Evolutionary conservation across 2,888 invertebrate genomes (phyloP).

Genomic region (Mythimna loreyi): DNA sequence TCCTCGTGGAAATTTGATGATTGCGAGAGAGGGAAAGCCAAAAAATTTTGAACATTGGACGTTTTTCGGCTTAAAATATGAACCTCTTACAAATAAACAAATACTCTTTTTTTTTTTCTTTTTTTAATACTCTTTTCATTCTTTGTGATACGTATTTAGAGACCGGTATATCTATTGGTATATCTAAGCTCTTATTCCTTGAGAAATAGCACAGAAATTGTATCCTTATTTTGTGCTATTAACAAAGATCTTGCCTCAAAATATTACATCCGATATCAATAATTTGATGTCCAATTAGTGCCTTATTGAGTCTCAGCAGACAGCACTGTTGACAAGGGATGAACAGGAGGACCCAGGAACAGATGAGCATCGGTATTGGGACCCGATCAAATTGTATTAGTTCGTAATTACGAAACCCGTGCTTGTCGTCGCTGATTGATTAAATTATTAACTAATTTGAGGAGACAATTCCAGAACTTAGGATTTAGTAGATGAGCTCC

Average conservation of each 20-base stretch:
- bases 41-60: too few species aligned
- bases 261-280: constrained; percentile 25
- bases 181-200: background rate
- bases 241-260: background rate
- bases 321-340: constrained; percentile 35
- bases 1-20: too few species aligned
- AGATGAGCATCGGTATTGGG: constrained; percentile 32
- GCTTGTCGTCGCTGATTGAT: constrained; percentile 21
- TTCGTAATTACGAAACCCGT: constrained; percentile 24
- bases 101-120: too few species aligned
- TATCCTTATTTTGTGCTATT: background rate
- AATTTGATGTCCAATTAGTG: constrained; percentile 49
- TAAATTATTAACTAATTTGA: constrained; percentile 26
- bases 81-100: too few species aligned
- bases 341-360: constrained; percentile 13
- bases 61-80: too few species aligned
- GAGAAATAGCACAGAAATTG: background rate
- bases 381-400: constrained; percentile 46
- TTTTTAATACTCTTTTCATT: too few species aligned
- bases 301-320: constrained; percentile 36
- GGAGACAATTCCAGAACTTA: constrained; percentile 3
- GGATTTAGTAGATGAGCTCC: background rate
- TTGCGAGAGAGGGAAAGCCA: too few species aligned
- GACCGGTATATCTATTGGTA: too few species aligned
- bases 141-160: background rate